Evolutionary conservation across 2,888 invertebrate species (phyloP).

Genomic region (Lamellibrachia columna): DNA sequence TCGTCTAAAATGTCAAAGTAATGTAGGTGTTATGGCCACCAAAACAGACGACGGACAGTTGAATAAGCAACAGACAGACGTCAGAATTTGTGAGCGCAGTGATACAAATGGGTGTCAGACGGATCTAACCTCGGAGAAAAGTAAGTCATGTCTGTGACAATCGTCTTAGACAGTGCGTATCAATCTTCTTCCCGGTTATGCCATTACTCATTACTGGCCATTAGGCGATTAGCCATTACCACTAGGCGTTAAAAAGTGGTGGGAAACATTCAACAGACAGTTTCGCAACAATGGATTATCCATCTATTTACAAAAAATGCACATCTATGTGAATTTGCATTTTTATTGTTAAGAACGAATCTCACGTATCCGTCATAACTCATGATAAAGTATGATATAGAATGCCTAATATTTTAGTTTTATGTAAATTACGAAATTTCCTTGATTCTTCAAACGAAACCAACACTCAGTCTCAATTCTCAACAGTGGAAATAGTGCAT

Average conservation of each 20-base stretch:
- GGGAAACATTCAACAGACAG: neutral
- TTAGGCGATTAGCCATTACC: too few relatives aligned
- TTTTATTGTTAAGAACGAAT: neutral
- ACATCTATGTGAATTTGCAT: neutral
- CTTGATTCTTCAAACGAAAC: too few relatives aligned
- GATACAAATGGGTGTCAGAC: neutral
- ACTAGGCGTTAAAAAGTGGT: neutral
- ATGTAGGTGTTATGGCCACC: neutral
- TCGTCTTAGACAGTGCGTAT: neutral
- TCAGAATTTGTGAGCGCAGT: neutral
- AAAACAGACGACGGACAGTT: neutral
- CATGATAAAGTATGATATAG: neutral
- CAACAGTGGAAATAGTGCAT: too few relatives aligned
- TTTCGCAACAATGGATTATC: neutral
- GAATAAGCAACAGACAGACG: neutral
- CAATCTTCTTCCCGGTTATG: neutral
- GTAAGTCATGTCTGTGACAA: neutral
- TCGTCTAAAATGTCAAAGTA: neutral
- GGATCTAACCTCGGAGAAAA: neutral
- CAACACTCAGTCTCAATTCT: too few relatives aligned
- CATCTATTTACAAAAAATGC: neutral
- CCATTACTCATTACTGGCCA: too few relatives aligned
- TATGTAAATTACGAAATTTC: too few relatives aligned
- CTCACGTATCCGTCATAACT: neutral
- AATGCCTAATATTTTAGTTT: too few relatives aligned